These are phyloP conservation scores for Pandion haliaetus DNA, from an alignment of 2,113 vertebrate species.

Conservation along the genomic window DNA sequence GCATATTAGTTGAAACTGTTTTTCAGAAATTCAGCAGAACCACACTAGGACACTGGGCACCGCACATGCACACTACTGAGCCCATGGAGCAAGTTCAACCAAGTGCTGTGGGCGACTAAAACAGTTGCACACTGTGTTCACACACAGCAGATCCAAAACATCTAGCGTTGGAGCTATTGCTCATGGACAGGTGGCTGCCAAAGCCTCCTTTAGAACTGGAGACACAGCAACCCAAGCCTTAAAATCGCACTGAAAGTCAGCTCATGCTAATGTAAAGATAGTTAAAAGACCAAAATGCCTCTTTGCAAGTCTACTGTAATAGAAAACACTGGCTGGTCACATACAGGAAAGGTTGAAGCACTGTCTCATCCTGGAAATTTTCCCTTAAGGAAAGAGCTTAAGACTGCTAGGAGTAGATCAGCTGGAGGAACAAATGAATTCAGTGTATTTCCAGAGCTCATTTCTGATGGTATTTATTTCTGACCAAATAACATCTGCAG, in stretches of 20 bases:
- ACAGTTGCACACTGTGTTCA: background rate
- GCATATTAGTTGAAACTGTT: background rate
- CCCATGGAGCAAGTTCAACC: background rate
- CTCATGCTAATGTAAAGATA: too few species aligned
- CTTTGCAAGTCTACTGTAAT: background rate
- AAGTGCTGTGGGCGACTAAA: background rate
- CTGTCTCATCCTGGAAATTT: background rate
- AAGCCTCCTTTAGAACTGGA: background rate
- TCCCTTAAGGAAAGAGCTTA: background rate
- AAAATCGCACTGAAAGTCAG: background rate
- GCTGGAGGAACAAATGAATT: background rate
- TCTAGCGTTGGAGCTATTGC: background rate
- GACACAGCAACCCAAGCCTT: background rate
- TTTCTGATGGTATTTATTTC: background rate
- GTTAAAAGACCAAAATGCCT: background rate
- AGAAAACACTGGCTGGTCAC: background rate
- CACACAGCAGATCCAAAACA: background rate
- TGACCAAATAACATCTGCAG: background rate
- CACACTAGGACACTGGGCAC: background rate
- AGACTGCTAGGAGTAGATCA: background rate
- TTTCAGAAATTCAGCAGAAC: background rate
- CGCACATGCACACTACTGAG: fast-evolving
- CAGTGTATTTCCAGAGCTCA: background rate
- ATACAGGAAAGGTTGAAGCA: background rate
- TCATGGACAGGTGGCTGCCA: background rate